phyloP scores from a whole-genome alignment of 2,113 vertebrate genomes.

The Phasianus colchicus region DNA sequence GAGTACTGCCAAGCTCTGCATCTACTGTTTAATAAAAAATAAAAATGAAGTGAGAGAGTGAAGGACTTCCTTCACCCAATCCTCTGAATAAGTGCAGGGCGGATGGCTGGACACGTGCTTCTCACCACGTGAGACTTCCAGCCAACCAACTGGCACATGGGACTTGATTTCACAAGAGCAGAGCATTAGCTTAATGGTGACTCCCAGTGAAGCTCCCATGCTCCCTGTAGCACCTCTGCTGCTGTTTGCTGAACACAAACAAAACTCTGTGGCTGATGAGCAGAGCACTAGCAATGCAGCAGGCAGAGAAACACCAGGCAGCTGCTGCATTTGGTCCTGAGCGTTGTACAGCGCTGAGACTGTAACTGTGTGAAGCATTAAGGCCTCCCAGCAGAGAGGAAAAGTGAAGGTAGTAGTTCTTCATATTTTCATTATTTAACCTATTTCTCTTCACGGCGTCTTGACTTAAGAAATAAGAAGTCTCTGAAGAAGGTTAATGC shows the following conservation, averaged over 20 bases:
- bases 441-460: neutral
- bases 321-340: neutral
- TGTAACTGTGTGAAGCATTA: neutral
- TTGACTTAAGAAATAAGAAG: neutral
- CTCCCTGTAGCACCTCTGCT: fast-evolving
- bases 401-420: fast-evolving
- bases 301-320: neutral
- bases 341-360: neutral
- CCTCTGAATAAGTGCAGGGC: neutral
- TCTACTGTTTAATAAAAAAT: neutral
- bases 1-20: neutral
- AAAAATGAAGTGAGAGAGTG: neutral
- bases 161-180: neutral
- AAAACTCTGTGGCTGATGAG: fast-evolving
- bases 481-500: neutral
- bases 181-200: fast-evolving
- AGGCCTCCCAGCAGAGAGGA: neutral
- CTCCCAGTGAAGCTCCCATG: fast-evolving
- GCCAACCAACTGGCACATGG: neutral
- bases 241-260: neutral
- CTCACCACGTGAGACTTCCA: neutral
- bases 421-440: neutral
- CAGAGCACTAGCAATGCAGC: neutral
- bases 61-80: neutral
- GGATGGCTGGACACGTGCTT: fast-evolving